These are phyloP conservation scores for Trachelus troglodyta DNA, from an alignment of 2,888 invertebrate genomes.

Conservation along the genomic window DNA sequence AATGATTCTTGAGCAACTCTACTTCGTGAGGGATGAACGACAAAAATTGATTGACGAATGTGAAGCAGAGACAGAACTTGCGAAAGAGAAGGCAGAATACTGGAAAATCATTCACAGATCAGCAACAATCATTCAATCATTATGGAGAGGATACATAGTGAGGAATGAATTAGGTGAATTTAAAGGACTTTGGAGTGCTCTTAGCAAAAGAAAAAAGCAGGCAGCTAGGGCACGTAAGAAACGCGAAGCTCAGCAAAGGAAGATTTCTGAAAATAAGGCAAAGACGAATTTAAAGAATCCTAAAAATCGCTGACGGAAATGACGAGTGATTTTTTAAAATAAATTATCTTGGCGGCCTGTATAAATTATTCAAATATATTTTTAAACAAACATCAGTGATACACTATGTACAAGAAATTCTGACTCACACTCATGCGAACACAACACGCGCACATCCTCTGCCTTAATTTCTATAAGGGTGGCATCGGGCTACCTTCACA, in stretches of 20 bases:
- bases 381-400: constrained; percentile 61
- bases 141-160: constrained; percentile 56
- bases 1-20: constrained; percentile 36
- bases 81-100: constrained; percentile 34
- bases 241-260: constrained; percentile 17
- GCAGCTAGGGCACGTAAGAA: constrained; percentile 23
- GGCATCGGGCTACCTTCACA: not conserved
- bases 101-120: constrained; percentile 36
- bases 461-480: constrained; percentile 14
- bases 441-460: constrained; percentile 43
- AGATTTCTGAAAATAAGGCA: not conserved
- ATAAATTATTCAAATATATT: constrained; percentile 66
- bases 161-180: constrained; percentile 48
- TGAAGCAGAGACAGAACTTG: constrained; percentile 30
- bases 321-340: not conserved
- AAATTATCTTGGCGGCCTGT: constrained; percentile 33
- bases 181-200: constrained; percentile 30
- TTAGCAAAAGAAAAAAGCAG: constrained; percentile 34
- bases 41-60: constrained; percentile 43
- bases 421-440: constrained; percentile 51
- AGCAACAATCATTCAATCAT: constrained; percentile 49
- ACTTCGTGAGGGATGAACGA: constrained; percentile 30
- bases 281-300: not conserved
- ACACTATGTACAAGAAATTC: constrained; percentile 62
- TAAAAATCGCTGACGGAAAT: not conserved